Conservation (phyloP, 2,113 vertebrate genomes). For the Tringa solitaria region DNA sequence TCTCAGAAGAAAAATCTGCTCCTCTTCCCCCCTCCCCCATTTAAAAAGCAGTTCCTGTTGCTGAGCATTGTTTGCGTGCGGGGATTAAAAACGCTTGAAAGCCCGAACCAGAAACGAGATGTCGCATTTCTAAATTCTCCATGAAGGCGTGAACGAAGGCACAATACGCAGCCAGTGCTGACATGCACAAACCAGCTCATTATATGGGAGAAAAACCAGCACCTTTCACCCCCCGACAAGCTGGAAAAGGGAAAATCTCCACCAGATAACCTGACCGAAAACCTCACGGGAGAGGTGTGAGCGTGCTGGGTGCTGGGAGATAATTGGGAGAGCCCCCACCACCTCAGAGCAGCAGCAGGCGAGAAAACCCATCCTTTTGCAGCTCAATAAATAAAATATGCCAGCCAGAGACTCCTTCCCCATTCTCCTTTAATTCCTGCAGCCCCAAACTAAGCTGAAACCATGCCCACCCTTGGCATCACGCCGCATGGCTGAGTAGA, state of each 20-base stretch:
- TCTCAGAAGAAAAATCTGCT: background rate
- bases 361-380: background rate
- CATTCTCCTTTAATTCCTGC: background rate
- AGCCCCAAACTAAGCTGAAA: background rate
- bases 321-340: slow-evolving; percentile 1
- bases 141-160: background rate
- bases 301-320: background rate
- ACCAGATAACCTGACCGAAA: background rate
- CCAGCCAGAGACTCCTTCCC: background rate
- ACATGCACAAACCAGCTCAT: background rate
- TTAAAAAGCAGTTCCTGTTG: background rate
- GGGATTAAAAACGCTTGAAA: background rate
- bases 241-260: background rate
- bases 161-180: background rate
- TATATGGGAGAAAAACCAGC: background rate
- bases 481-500: background rate
- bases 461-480: background rate
- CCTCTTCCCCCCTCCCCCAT: background rate
- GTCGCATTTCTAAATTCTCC: background rate
- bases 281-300: background rate
- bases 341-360: background rate
- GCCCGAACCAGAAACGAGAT: background rate
- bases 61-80: background rate
- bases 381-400: background rate
- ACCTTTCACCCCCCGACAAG: background rate